Conservation (phyloP, 2,113 vertebrate genomes). For the Myxocyprinus asiaticus region DNA sequence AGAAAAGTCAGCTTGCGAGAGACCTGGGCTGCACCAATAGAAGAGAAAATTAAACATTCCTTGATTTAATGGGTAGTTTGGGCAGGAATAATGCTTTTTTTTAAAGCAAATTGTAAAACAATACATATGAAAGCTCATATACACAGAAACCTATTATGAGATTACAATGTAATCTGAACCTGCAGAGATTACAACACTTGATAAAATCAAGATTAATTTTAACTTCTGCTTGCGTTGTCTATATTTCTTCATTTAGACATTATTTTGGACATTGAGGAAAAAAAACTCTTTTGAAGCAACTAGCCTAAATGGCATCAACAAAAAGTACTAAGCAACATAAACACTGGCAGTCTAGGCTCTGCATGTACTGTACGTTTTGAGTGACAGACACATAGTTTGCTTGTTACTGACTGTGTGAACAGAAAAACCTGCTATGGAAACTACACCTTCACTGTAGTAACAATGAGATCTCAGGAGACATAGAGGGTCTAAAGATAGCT, state of each 20-base stretch:
- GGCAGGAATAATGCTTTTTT: background rate
- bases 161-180: too few species aligned
- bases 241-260: too few species aligned
- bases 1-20: constrained; percentile 96
- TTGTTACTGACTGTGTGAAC: background rate
- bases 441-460: constrained; percentile 21
- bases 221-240: too few species aligned
- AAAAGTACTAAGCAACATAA: background rate
- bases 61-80: background rate
- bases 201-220: too few species aligned
- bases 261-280: too few species aligned
- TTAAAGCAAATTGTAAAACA: background rate
- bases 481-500: constrained; percentile 4
- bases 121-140: too few species aligned
- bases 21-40: constrained; percentile 83
- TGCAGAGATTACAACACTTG: too few species aligned
- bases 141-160: too few species aligned
- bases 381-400: background rate
- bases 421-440: constrained; percentile 4
- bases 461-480: background rate
- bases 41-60: background rate
- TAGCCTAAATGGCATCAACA: background rate
- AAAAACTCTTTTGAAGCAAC: too few species aligned
- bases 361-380: background rate
- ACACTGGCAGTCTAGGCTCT: background rate